phyloP scores from a whole-genome alignment of 2,797 vertebrate species.

The Enteromius mattozi region DNA sequence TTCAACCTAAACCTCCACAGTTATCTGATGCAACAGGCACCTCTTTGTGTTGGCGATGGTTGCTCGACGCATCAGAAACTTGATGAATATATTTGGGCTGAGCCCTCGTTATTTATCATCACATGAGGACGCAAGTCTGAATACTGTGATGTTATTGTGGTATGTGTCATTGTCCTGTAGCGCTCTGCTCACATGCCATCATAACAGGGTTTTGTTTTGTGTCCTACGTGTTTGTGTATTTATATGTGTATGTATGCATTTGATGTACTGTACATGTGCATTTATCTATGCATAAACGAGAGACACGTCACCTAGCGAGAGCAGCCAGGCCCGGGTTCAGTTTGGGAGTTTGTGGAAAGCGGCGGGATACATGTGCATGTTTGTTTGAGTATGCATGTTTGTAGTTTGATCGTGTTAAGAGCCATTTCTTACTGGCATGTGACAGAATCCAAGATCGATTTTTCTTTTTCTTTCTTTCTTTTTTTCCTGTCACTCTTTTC shows the following conservation, averaged over 20 bases:
- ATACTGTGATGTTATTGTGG: conserved; percentile 16
- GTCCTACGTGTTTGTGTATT: conserved; percentile 46
- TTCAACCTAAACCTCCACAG: neutral
- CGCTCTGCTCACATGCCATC: conserved; percentile 53
- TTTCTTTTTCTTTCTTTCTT: neutral
- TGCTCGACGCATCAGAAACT: neutral
- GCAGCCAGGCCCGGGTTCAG: conserved; percentile 1
- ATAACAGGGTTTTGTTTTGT: conserved; percentile 47
- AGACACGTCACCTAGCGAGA: conserved; percentile 38
- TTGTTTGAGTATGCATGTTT: conserved; percentile 41
- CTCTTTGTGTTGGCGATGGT: neutral
- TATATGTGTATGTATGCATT: conserved; percentile 45
- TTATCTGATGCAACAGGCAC: neutral
- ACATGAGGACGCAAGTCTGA: neutral
- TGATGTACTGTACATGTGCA: conserved; percentile 52
- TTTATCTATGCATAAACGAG: conserved; percentile 57
- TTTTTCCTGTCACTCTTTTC: neutral
- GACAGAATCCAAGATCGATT: conserved; percentile 9
- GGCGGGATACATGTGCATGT: conserved; percentile 48
- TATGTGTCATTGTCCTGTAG: conserved; percentile 13
- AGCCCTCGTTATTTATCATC: conserved; percentile 29
- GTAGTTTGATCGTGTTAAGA: conserved; percentile 43
- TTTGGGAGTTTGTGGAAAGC: conserved; percentile 15
- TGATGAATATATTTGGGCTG: neutral
- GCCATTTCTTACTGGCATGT: conserved; percentile 50